These are phyloP conservation scores for Prionailurus viverrinus DNA, from an alignment of 2,113 vertebrate genomes.

Conservation along the genomic window DNA sequence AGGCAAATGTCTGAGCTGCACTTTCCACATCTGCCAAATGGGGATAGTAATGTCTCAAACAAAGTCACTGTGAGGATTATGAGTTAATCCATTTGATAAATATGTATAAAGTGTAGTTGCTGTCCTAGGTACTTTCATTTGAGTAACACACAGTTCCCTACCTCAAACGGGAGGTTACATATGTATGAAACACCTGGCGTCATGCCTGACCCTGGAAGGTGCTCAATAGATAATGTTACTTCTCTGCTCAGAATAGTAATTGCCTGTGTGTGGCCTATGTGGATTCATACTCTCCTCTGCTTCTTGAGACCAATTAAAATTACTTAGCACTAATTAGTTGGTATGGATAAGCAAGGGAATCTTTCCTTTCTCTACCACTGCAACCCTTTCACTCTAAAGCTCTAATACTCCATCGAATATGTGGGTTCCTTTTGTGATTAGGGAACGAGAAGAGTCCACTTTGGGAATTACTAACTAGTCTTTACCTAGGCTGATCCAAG, in stretches of 20 bases:
- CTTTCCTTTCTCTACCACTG: conserved; percentile 25
- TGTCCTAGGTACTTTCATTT: neutral
- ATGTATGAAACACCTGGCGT: neutral
- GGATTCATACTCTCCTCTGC: conserved; percentile 53
- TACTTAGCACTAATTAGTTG: conserved; percentile 74
- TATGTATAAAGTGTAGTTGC: neutral
- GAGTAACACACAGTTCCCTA: neutral
- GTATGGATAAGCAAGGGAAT: conserved; percentile 68
- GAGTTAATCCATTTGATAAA: neutral
- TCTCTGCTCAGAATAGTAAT: conserved; percentile 49
- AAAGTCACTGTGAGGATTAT: conserved; percentile 3
- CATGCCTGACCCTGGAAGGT: conserved; percentile 4
- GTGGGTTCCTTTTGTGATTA: neutral
- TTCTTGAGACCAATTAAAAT: conserved; percentile 80
- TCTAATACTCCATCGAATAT: neutral
- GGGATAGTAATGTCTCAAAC: neutral
- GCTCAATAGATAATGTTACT: neutral
- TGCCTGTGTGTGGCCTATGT: conserved; percentile 24
- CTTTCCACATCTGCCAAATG: neutral
- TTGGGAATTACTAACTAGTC: neutral
- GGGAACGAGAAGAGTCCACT: neutral
- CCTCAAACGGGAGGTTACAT: neutral
- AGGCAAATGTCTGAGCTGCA: neutral
- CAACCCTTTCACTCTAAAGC: neutral
- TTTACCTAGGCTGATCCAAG: neutral